A percentile compares a stretch with the other conserved stretches of the same genome.
Evolutionary conservation across 1,140 invertebrate species (phyloP).

Genomic region (Sipha flava): DNA sequence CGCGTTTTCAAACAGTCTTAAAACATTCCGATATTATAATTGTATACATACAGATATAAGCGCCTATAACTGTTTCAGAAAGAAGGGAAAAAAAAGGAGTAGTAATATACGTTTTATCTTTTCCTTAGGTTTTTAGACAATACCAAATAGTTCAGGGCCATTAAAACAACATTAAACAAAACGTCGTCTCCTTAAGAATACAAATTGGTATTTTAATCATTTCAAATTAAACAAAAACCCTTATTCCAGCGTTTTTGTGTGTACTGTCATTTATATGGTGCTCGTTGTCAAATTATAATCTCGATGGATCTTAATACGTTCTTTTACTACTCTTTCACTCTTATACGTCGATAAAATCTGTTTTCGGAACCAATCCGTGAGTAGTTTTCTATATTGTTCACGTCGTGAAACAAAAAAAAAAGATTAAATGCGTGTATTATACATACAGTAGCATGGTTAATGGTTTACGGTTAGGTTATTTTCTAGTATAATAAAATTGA

Average conservation of each 20-base stretch:
- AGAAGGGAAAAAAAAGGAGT: background rate
- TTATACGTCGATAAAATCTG: background rate
- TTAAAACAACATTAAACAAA: background rate
- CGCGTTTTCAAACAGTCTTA: background rate
- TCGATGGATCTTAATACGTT: background rate
- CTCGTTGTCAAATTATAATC: too few relatives aligned
- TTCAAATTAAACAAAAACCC: background rate
- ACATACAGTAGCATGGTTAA: background rate
- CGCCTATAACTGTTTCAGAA: background rate
- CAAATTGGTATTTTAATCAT: conserved; percentile 16
- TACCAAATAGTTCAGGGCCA: background rate
- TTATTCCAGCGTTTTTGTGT: background rate
- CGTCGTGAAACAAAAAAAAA: background rate
- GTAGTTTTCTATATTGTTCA: background rate
- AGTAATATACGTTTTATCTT: background rate
- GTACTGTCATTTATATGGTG: background rate
- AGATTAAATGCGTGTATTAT: background rate
- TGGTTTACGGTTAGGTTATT: background rate
- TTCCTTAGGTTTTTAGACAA: background rate
- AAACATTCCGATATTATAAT: background rate
- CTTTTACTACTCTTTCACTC: background rate
- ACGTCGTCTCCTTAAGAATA: background rate
- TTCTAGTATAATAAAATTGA: too few relatives aligned
- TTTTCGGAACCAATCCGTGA: background rate
- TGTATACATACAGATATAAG: background rate